Conservation (phyloP, 2,888 invertebrate species). For the Cheilosia scutellata region DNA sequence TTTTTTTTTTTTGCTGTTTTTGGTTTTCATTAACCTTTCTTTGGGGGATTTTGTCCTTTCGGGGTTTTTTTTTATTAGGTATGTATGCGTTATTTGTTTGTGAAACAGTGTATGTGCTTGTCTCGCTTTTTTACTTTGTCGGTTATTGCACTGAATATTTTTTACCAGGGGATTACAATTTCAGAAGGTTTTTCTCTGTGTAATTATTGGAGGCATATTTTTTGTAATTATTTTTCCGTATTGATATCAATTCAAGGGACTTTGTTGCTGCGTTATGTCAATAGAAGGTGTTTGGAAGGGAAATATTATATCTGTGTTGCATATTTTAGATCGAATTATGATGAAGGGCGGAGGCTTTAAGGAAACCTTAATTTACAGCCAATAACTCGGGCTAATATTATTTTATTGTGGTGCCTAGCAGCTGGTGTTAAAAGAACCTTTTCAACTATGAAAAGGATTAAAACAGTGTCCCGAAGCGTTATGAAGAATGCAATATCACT, state of each 20-base stretch:
- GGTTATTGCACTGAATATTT: constrained; percentile 45
- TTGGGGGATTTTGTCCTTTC: constrained; percentile 31
- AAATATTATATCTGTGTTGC: too few species aligned
- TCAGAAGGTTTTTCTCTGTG: constrained; percentile 43
- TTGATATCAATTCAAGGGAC: not conserved
- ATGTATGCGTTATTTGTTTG: constrained; percentile 37
- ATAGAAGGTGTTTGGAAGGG: too few species aligned
- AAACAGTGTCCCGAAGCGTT: too few species aligned
- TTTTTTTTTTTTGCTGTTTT: constrained; percentile 39
- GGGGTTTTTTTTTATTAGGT: not conserved
- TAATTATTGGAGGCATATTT: constrained; percentile 38
- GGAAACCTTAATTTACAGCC: too few species aligned
- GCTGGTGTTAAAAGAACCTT: too few species aligned
- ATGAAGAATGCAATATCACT: too few species aligned
- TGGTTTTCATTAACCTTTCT: constrained; percentile 71
- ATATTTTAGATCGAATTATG: too few species aligned
- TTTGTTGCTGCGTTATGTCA: not conserved
- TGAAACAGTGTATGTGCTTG: not conserved
- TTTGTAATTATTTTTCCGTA: constrained; percentile 1
- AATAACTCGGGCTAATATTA: too few species aligned
- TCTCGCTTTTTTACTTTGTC: not conserved
- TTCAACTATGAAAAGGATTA: too few species aligned
- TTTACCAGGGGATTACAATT: constrained; percentile 51
- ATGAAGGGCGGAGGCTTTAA: too few species aligned
- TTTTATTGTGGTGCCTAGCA: too few species aligned